phyloP scores from a whole-genome alignment of 2,797 vertebrate genomes.

The Calcarius lapponicus region DNA sequence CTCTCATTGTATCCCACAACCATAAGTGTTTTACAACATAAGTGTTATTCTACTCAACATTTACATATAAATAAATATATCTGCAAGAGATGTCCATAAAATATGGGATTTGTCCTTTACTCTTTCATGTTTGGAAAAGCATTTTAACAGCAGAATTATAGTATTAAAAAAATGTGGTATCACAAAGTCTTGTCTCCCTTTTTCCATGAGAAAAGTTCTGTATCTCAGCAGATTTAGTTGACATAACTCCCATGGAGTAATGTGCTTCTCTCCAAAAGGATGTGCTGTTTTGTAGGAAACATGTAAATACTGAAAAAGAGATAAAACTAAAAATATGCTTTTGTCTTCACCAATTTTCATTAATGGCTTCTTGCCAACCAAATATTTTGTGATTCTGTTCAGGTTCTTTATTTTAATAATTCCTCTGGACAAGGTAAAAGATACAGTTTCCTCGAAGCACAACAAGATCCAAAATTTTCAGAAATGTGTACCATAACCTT shows the following conservation, averaged over 20 bases:
- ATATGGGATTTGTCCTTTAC: not conserved
- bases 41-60: not conserved
- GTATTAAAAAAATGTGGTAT: not conserved
- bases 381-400: not conserved
- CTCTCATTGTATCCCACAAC: not conserved
- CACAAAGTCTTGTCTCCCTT: not conserved
- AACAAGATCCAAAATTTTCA: not conserved
- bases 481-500: not conserved
- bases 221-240: not conserved
- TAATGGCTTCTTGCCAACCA: not conserved
- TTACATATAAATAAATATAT: not conserved
- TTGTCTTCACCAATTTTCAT: not conserved
- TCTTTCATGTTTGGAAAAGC: not conserved
- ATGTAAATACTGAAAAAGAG: not conserved
- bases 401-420: not conserved
- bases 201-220: not conserved
- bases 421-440: not conserved
- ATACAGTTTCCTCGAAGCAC: accelerated
- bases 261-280: not conserved
- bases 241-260: not conserved
- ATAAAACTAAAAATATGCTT: not conserved
- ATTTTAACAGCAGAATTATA: not conserved
- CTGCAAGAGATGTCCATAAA: not conserved
- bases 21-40: not conserved
- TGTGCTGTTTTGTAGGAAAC: not conserved